Base-by-base conservation (phyloP, 2,113 vertebrate species). In the Agelaius phoeniceus region DNA sequence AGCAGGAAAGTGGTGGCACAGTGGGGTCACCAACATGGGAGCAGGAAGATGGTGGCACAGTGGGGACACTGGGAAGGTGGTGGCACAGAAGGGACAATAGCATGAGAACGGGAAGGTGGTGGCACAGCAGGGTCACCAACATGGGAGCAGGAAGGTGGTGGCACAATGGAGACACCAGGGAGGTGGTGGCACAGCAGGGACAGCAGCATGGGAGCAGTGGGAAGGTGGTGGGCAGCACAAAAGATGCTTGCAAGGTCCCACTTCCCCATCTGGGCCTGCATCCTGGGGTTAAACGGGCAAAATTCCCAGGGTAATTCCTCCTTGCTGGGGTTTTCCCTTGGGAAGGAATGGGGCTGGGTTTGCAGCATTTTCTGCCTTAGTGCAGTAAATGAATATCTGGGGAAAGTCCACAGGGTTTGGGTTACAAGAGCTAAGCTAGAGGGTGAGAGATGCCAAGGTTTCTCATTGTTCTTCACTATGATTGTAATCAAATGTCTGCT, bases 61-160 rank as follows among this genome's bases (percentile, higher is more conserved):
- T 0, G 0, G 20, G 20, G 55, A 57, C n/a, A n/a, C n/a, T n/a
- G n/a, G 13, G 21, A 5, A 15, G 14, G 57, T 15, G 9, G 33
- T 35, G 14, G 33, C 9, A 58, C 22, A 58, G 33, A 0, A 2
- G 20, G 33, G 55, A 58, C 33, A n/a, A 2, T 2, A n/a, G 20
- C 2, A 57, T 20, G 11, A 19, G 30, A 55, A 5, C 31, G 21
- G 13, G 21, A 10, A 58, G 13, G 31, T 57, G 54, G 54, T 55
- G 54, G 54, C 54, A 55, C 18, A 44, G 17, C 1, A 3, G 55
- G 55, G 55, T 10, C 55, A 57, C 3, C 19, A n/a, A 18, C 7
- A 55, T 12, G 54, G 31, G 13, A n/a, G 20, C 55, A 57, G 57
- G 33, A 2, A n/a, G 14, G 55, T 23, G 19, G 48, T 49, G 54